Base-by-base conservation (phyloP, 2,888 invertebrate genomes). In the Trachelus tabidus region DNA sequence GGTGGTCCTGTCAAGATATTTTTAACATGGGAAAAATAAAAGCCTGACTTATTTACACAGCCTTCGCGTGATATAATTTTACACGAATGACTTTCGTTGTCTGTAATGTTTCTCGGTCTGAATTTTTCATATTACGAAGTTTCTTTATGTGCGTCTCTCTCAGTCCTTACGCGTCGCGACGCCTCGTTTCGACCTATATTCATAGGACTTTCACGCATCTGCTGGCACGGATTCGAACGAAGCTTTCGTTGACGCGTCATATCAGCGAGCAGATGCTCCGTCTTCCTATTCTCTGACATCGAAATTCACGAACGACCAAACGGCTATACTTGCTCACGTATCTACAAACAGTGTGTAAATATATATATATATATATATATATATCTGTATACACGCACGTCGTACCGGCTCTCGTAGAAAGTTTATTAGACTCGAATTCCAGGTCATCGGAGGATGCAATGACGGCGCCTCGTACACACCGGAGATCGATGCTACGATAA, bases 191-290 rank as follows among this genome's bases (percentile, higher is more conserved):
- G 83, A 83, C 81, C 83, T 77, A 79, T 84, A 83, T 84, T 80
- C 80, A 76, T 77, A 79, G 79, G 83, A 84, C 83, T 84, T 83
- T 83, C 83, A 81, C 83, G 78, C 84, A 83, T 84, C 80, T 82
- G 82, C 80, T 80, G 84, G 78, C 80, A 82, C 77, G 77, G 83
- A 84, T 82, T 84, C 80, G 80, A 80, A 79, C 76, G 79, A 31
- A 31, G 71, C 71, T 31, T 23, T 31, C 71, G 71, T 71, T 71
- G 31, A 71, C 71, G 15, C 34, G 71, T 31, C 34, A 11, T 71
- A 71, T 71, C 31, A 71, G 71, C 71, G 12, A 34, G 71, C 71
- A 71, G 71, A 71, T 23, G 71, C 71, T 31, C 12, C 11, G 9
- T 34, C 31, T 12, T 33, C 4, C 71, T 71, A 31, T 71, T 71